Evolutionary conservation across 2,888 invertebrate species (phyloP), one percentile per base, ranked within the genome.

Genomic region (Dryomyza anilis): DNA sequence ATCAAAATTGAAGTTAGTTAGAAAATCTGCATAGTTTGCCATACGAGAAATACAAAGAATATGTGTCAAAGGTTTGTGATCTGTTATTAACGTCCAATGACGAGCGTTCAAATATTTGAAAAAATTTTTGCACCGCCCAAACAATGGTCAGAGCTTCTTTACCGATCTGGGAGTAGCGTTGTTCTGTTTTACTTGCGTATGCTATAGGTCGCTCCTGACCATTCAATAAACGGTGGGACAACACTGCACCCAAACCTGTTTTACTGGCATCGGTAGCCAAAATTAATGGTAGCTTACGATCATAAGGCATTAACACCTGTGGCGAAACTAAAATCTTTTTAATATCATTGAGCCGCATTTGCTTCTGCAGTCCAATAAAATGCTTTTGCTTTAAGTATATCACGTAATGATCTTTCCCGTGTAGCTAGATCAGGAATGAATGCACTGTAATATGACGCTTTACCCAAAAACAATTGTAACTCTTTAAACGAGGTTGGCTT

Each of bases 1-100:
- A 12, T 52, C 27, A 39, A 66, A 66, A 23, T 66, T 23, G 36
- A 65, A 65, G 36, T 65, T 66, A 12, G 19, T 39, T 2, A 61
- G 19, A 27, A 65, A 65, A 30, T 65, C 48, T 4, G 66, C 56
- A 43, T 66, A 63, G 23, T 66, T 63, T 10, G 60, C 59, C 62
- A 66, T 58, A 1, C 55, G 21, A 1, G 53, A 48, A 2, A 66
- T 63, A 16, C 59, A 66, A 0, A 63, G 14, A 5, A 50, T 14
- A 36, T 7, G 25, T 45, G 39, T 10, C n/a, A 36, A n/a, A 12
- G 36, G 7, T 2, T 36, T 36, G 36, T 36, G 36, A n/a, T 36
- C 36, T 36, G n/a, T 36, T 14, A 36, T n/a, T n/a, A 36, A 36
- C 36, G 36, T 36, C 36, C 2, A 36, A 36, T 36, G 36, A 36